These are phyloP conservation scores for Thalassaphorura encarpata DNA, from an alignment of 1,140 invertebrate species.

Conservation along the genomic window DNA sequence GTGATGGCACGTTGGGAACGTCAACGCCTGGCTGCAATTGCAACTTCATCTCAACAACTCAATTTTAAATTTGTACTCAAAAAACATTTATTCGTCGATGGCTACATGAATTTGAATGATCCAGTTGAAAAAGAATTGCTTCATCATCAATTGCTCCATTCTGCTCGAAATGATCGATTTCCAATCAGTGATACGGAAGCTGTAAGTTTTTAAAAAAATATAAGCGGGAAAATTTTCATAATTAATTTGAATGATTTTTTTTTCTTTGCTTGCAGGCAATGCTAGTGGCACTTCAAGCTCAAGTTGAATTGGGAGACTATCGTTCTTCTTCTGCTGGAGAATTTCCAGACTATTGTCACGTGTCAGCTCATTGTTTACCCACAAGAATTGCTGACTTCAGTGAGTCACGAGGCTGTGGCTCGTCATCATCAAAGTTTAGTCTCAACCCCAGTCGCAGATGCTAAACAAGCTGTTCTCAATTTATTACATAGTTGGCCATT, in stretches of 20 bases:
- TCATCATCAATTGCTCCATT: conserved; percentile 90
- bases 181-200: conserved; percentile 87
- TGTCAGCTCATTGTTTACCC: conserved; percentile 52
- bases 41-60: conserved; percentile 42
- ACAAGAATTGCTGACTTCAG: conserved; percentile 58
- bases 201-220: conserved; percentile 47
- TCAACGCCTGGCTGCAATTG: conserved; percentile 40
- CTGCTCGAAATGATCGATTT: conserved; percentile 76
- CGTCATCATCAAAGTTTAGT: conserved; percentile 77
- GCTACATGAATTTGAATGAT: conserved; percentile 70
- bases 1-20: conserved; percentile 93
- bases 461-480: conserved; percentile 88
- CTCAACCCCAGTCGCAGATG: conserved; percentile 71
- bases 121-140: conserved; percentile 88
- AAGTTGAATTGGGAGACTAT: conserved; percentile 81
- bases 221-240: too few species aligned
- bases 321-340: conserved; percentile 39
- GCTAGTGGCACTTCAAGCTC: conserved; percentile 84
- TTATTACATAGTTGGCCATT: conserved; percentile 86
- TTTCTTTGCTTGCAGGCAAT: conserved; percentile 51
- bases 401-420: conserved; percentile 65
- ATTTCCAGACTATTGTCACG: conserved; percentile 51
- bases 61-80: conserved; percentile 63
- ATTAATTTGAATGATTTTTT: neutral
- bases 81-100: conserved; percentile 85